A percentile compares a stretch with the other conserved stretches of the same genome.
phyloP scores from a whole-genome alignment of 1,140 invertebrate genomes.

The Agrypnia vestita region DNA sequence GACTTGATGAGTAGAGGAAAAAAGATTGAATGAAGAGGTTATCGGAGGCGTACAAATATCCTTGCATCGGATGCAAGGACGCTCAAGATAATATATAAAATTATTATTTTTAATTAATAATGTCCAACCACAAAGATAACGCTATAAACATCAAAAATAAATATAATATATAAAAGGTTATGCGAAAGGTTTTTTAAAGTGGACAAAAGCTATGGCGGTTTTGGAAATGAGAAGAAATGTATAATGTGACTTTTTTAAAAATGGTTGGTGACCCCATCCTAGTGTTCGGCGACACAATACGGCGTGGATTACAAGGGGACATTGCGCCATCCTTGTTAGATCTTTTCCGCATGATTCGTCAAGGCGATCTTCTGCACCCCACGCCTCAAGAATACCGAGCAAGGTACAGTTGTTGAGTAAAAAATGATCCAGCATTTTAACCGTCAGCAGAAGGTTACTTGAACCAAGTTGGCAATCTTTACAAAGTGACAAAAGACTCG shows the following conservation, averaged over 20 bases:
- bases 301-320: slow-evolving; percentile 44
- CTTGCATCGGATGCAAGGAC: too few species aligned
- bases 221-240: too few species aligned
- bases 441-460: neutral
- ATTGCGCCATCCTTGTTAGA: slow-evolving; percentile 53
- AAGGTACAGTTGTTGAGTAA: slow-evolving; percentile 3
- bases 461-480: neutral
- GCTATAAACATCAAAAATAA: too few species aligned
- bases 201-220: too few species aligned
- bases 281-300: slow-evolving; percentile 35
- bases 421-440: slow-evolving; percentile 5
- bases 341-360: slow-evolving; percentile 56
- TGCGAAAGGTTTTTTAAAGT: too few species aligned
- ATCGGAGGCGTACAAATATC: too few species aligned
- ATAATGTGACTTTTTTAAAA: neutral
- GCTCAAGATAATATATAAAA: too few species aligned
- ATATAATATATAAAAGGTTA: too few species aligned
- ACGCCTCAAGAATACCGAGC: neutral
- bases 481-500: neutral
- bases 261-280: neutral
- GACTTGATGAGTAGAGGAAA: too few species aligned
- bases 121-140: too few species aligned
- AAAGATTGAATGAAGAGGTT: too few species aligned
- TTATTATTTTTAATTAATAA: too few species aligned
- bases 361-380: slow-evolving; percentile 33